Evolutionary conservation across 1,140 invertebrate genomes (phyloP).

Genomic region (Trichonephila clavipes): DNA sequence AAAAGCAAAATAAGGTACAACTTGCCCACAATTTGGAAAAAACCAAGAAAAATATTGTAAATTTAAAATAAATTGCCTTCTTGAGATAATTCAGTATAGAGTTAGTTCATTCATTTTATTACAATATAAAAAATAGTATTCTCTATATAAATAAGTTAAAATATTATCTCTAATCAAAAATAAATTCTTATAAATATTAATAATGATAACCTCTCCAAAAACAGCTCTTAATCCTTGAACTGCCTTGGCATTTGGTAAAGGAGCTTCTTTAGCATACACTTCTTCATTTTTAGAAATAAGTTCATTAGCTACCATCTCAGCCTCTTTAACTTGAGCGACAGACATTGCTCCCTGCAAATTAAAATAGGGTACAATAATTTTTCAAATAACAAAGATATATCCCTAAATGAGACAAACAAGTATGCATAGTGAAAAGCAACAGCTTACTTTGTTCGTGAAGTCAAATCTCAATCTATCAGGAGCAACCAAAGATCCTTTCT

Average conservation of each 20-base stretch:
- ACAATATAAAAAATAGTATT: background rate
- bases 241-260: constrained; percentile 91
- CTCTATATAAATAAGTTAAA: background rate
- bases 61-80: too few species aligned
- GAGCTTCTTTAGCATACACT: constrained; percentile 95
- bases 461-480: constrained; percentile 98
- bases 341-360: constrained; percentile 88
- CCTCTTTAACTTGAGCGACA: constrained; percentile 90
- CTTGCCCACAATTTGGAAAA: too few species aligned
- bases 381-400: too few species aligned
- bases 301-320: constrained; percentile 89
- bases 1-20: too few species aligned
- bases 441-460: constrained; percentile 92
- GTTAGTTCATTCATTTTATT: too few species aligned
- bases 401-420: background rate
- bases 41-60: too few species aligned
- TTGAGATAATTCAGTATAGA: background rate
- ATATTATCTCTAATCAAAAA: background rate
- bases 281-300: constrained; percentile 90
- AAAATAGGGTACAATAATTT: constrained; percentile 15
- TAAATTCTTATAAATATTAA: too few species aligned
- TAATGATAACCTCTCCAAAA: constrained; percentile 90
- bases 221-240: constrained; percentile 97
- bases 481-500: constrained; percentile 98
- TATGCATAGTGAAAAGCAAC: background rate